phyloP scores from a whole-genome alignment of 2,797 vertebrate genomes.

The Tokudaia muenninki region DNA sequence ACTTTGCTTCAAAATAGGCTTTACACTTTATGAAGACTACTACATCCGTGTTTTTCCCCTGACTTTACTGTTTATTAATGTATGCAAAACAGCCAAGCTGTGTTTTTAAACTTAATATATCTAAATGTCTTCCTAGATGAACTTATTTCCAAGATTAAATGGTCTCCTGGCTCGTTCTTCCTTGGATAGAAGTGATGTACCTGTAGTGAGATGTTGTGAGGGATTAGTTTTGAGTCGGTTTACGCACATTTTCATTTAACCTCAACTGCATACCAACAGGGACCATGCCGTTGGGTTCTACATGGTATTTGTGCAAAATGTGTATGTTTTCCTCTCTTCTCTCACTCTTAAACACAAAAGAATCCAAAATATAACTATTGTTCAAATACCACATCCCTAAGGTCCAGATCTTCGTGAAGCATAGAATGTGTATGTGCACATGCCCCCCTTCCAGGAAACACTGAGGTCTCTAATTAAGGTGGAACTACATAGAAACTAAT shows the following conservation, averaged over 20 bases:
- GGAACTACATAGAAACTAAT: slow-evolving; percentile 51
- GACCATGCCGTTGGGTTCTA: neutral
- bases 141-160: slow-evolving; percentile 37
- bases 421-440: neutral
- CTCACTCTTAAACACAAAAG: neutral
- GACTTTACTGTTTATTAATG: slow-evolving; percentile 44
- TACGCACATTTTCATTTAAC: neutral
- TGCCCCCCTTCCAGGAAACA: neutral
- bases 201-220: neutral
- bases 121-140: neutral
- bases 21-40: slow-evolving; percentile 52
- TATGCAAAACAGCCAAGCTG: slow-evolving; percentile 9
- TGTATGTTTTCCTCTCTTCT: slow-evolving; percentile 1
- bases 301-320: slow-evolving; percentile 48
- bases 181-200: neutral
- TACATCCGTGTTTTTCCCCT: neutral
- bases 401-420: neutral
- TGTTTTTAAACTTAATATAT: slow-evolving; percentile 43
- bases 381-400: slow-evolving; percentile 17
- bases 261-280: neutral
- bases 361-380: neutral
- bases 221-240: neutral
- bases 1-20: slow-evolving; percentile 58
- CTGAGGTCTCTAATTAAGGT: neutral
- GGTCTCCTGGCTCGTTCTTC: neutral